Conservation (phyloP, 2,888 invertebrate species). For the Amiota mariae region DNA sequence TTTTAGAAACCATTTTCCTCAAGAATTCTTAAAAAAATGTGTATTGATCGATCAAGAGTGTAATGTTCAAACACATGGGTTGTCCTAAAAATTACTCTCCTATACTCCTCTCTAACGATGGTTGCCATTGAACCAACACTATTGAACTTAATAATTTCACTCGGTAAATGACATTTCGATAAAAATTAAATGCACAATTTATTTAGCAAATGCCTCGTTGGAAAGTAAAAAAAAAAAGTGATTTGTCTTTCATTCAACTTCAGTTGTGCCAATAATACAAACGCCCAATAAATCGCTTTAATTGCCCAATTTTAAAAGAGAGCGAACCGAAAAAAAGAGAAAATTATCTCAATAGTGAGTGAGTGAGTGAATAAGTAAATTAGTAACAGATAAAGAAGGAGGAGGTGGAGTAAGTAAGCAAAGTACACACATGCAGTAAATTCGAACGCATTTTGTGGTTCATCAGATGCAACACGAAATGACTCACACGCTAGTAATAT, state of each 20-base stretch:
- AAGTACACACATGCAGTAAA: background rate
- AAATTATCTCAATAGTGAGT: too few species aligned
- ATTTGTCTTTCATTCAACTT: background rate
- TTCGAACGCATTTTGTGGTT: slow-evolving; percentile 25
- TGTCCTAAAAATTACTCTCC: too few species aligned
- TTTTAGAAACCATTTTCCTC: too few species aligned
- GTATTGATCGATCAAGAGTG: too few species aligned
- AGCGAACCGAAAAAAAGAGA: background rate
- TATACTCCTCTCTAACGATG: too few species aligned
- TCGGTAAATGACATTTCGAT: slow-evolving; percentile 8
- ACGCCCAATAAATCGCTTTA: slow-evolving; percentile 65
- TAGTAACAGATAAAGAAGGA: background rate
- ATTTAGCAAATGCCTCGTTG: slow-evolving; percentile 7
- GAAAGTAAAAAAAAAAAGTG: background rate
- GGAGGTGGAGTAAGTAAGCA: background rate
- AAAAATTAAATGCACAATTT: slow-evolving; percentile 25
- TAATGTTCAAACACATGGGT: too few species aligned
- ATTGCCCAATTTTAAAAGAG: slow-evolving; percentile 64
- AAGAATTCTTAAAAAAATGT: too few species aligned
- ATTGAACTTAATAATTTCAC: too few species aligned
- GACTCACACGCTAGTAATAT: slow-evolving; percentile 24
- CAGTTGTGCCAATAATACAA: background rate
- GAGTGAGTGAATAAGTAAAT: too few species aligned
- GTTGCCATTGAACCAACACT: too few species aligned
- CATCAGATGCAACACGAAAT: slow-evolving; percentile 21